A percentile compares a stretch with the other conserved stretches of the same genome.
phyloP scores from a whole-genome alignment of 2,888 invertebrate genomes.

The Eupithecia insigniata region DNA sequence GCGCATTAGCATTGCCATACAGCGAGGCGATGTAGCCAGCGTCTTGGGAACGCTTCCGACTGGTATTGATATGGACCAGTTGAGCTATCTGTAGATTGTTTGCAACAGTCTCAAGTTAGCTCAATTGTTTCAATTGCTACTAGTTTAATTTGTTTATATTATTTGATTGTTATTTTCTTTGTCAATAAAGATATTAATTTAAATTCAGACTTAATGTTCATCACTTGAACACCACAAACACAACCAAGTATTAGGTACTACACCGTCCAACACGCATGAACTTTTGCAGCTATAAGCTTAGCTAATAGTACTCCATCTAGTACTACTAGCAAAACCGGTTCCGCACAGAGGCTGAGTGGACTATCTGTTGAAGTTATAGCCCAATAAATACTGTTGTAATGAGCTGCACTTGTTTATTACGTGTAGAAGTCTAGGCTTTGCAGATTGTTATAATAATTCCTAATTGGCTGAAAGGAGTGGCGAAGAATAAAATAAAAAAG shows the following conservation, averaged over 20 bases:
- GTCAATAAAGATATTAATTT: too few relatives aligned
- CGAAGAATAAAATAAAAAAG: not conserved
- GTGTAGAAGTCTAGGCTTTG: conserved; percentile 27
- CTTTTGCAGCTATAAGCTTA: conserved; percentile 59
- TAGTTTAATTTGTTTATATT: too few relatives aligned
- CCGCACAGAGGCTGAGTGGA: conserved; percentile 41
- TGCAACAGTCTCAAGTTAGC: too few relatives aligned
- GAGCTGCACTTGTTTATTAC: conserved; percentile 32
- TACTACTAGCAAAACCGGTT: conserved; percentile 71
- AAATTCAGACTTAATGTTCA: too few relatives aligned
- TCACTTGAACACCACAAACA: conserved; percentile 45
- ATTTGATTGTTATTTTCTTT: too few relatives aligned
- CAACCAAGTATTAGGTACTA: conserved; percentile 56
- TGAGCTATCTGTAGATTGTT: too few relatives aligned
- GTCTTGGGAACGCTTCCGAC: too few relatives aligned
- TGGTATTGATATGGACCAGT: too few relatives aligned
- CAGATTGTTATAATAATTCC: conserved; percentile 32
- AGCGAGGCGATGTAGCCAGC: too few relatives aligned
- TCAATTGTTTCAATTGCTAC: too few relatives aligned
- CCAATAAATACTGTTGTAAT: conserved; percentile 38
- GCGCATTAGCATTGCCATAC: too few relatives aligned
- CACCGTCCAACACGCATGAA: conserved; percentile 70
- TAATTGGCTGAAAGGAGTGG: not conserved
- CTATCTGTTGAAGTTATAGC: conserved; percentile 39
- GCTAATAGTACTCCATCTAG: not conserved